These are phyloP conservation scores for cat (Felis catus) DNA, from an alignment of 2,113 vertebrate species.

Conservation along the genomic window DNA sequence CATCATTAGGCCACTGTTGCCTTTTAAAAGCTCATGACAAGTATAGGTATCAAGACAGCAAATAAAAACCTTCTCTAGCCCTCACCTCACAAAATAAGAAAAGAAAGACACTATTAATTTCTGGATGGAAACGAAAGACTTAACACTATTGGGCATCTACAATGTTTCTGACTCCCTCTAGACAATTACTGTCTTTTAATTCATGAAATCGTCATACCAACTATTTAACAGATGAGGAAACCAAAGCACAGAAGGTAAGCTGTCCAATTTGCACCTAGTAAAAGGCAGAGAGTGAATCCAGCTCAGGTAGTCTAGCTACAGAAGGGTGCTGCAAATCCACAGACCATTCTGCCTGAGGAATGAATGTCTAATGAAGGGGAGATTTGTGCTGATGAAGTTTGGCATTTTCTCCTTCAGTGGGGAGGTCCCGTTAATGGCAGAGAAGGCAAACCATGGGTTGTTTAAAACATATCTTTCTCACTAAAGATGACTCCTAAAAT, in stretches of 20 bases:
- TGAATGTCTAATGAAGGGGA: neutral
- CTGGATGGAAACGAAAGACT: neutral
- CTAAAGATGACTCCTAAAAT: neutral
- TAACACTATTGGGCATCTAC: neutral
- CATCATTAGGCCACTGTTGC: neutral
- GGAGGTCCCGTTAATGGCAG: neutral
- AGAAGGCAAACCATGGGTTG: neutral
- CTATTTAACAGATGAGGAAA: neutral
- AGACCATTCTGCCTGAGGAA: neutral
- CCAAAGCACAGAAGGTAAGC: neutral
- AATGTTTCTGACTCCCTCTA: neutral
- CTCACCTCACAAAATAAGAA: neutral
- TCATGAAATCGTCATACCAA: neutral
- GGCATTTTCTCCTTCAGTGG: neutral
- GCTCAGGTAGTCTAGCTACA: neutral
- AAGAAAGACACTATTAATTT: neutral
- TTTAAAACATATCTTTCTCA: slow-evolving; percentile 11
- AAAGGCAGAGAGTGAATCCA: neutral
- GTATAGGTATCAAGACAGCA: neutral
- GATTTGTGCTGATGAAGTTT: neutral
- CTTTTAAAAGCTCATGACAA: neutral
- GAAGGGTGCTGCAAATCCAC: neutral
- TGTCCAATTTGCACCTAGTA: neutral
- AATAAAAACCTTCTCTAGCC: neutral
- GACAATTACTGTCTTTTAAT: neutral